These are phyloP conservation scores for Aphidius ervi DNA, from an alignment of 1,140 invertebrate species.

Conservation along the genomic window DNA sequence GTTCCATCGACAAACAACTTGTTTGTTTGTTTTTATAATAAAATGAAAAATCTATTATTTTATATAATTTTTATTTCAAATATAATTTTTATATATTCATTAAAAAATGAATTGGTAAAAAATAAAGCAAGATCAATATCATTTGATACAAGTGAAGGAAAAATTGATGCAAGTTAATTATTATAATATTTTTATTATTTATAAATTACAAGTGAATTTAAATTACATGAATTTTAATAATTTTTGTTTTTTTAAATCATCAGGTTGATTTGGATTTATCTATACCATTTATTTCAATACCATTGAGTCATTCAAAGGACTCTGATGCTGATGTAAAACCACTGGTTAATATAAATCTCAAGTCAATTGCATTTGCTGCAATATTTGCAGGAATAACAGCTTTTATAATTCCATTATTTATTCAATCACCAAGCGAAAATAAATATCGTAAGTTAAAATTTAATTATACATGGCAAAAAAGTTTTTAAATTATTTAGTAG, in stretches of 20 bases:
- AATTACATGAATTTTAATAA: no score
- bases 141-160: slow-evolving; percentile 31
- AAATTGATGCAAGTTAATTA: slow-evolving; percentile 34
- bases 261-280: slow-evolving; percentile 41
- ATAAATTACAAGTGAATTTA: neutral
- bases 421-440: slow-evolving; percentile 25
- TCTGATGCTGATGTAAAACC: slow-evolving; percentile 23
- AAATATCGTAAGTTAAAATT: slow-evolving; percentile 28
- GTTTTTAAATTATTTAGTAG: no score
- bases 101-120: neutral
- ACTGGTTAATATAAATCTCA: slow-evolving; percentile 36
- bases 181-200: neutral
- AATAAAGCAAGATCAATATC: slow-evolving; percentile 31
- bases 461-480: no score
- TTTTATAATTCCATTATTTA: slow-evolving; percentile 34
- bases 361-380: slow-evolving; percentile 35
- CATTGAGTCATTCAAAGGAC: slow-evolving; percentile 26
- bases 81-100: neutral
- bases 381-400: slow-evolving; percentile 30
- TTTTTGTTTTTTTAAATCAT: neutral
- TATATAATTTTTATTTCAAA: neutral
- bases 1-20: no score
- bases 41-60: neutral
- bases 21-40: no score
- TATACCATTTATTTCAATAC: slow-evolving; percentile 42